Base-by-base conservation (phyloP, 1,140 invertebrate genomes). In the Bombyx mandarina region DNA sequence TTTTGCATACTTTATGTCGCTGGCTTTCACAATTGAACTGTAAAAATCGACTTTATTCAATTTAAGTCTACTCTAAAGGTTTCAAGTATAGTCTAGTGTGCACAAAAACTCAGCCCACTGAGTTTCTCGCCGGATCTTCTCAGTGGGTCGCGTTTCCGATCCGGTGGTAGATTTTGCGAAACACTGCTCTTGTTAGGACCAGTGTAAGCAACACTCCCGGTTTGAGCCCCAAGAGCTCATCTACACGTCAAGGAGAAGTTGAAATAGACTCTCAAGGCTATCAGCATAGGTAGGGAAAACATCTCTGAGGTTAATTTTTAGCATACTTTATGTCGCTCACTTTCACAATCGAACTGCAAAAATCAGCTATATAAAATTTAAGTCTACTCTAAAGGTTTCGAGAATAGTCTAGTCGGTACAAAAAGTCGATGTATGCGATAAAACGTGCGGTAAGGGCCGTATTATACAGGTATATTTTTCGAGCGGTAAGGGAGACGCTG, bases 341-440 rank as follows among this genome's bases (percentile, higher is more conserved):
- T 35, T 35, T 35, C 26, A 35, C 0, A 35, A 35, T 26, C 6
- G 26, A 9, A 47, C 45, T 35, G 42, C 42, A 51, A 51, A 51
- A 22, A 51, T 51, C 50, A 35, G 26, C 26, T 35, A 35, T 35
- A 35, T 35, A 1, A 9, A 35, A 47, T 58, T 42, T 45, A 57
- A 44, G 60, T 52, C 58, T 47, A 56, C 63, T 71, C 65, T 52
- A 54, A 66, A 45, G 53, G 63, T 68, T 73, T 69, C 63, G 4
- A 66, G 48, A 65, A 61, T 58, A 54, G 60, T 62, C 62, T 65
- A 56, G 64, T 54, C 62, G 65, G 67, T 65, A 67, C 73, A 77
- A 73, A 75, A 78, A 73, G 67, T 72, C 54, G 61, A 63, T 60
- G 49, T 54, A 62, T 60, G 66, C 66, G 62, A 67, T 76, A 76